These are phyloP conservation scores for Muntiacus reevesi DNA, from an alignment of 2,113 vertebrate species.

Conservation along the genomic window DNA sequence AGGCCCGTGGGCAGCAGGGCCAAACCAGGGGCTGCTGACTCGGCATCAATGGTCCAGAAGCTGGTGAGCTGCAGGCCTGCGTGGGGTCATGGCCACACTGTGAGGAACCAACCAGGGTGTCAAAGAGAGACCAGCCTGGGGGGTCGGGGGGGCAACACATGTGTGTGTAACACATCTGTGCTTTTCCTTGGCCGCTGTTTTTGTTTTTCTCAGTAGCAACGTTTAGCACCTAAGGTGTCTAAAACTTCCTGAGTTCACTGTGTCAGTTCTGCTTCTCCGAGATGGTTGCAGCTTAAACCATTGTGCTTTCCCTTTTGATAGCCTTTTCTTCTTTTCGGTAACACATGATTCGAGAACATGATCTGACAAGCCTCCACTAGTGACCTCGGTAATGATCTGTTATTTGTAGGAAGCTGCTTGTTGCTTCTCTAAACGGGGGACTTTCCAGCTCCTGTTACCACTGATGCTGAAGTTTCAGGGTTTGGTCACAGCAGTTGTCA, in stretches of 20 bases:
- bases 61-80: background rate
- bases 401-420: background rate
- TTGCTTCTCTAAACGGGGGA: background rate
- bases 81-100: fast-evolving
- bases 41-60: background rate
- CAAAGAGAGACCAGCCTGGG: background rate
- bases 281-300: background rate
- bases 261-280: background rate
- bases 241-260: background rate
- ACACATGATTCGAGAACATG: background rate
- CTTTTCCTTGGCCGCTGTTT: background rate
- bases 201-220: background rate
- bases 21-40: background rate
- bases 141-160: fast-evolving
- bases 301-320: background rate
- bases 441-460: background rate
- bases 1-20: background rate
- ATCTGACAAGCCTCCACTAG: background rate
- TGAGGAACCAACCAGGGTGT: background rate
- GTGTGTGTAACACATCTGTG: background rate
- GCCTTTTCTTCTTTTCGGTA: background rate
- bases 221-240: background rate
- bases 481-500: background rate
- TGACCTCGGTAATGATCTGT: background rate
- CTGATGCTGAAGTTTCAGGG: background rate